These are phyloP conservation scores for Montipora capricornis DNA, from an alignment of 64 coral and sea anemone species.

Conservation along the genomic window DNA sequence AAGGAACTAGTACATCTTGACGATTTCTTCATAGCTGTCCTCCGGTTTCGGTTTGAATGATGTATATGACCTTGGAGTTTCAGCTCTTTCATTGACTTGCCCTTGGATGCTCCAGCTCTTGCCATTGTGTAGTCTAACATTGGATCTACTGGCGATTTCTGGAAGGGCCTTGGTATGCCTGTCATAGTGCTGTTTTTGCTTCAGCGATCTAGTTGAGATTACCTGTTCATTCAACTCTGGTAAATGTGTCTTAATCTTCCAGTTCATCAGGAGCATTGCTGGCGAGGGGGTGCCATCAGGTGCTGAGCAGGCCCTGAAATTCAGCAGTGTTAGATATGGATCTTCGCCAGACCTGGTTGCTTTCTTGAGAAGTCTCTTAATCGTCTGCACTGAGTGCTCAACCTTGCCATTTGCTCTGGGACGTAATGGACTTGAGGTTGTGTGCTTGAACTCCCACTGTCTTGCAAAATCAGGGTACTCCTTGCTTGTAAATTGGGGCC, in stretches of 20 bases:
- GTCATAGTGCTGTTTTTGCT: constrained; percentile 36
- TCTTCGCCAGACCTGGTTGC: too few relatives aligned
- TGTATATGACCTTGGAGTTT: constrained; percentile 40
- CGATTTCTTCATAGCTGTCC: constrained; percentile 22
- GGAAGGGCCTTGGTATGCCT: constrained; percentile 19
- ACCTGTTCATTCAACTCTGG: too few relatives aligned
- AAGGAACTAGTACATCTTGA: constrained; percentile 37
- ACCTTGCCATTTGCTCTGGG: too few relatives aligned
- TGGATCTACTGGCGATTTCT: constrained; percentile 26
- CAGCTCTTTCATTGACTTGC: constrained; percentile 17
- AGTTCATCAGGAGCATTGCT: background rate
- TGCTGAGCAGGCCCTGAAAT: constrained; percentile 16
- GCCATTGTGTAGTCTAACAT: constrained; percentile 34
- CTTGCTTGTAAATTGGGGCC: too few relatives aligned
- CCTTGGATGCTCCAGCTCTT: constrained; percentile 35
- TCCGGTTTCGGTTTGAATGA: constrained; percentile 29
- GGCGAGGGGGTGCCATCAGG: constrained; percentile 5
- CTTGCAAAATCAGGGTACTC: too few relatives aligned
- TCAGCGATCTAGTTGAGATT: background rate
- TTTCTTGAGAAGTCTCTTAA: too few relatives aligned
- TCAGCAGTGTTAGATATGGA: too few relatives aligned
- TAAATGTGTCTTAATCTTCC: background rate
- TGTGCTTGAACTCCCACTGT: too few relatives aligned
- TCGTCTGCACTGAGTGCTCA: too few relatives aligned
- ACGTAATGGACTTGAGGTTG: too few relatives aligned